Evolutionary conservation across 2,113 vertebrate genomes (phyloP), one percentile per base, ranked within the genome.

Genomic region (Cichladusa arquata): DNA sequence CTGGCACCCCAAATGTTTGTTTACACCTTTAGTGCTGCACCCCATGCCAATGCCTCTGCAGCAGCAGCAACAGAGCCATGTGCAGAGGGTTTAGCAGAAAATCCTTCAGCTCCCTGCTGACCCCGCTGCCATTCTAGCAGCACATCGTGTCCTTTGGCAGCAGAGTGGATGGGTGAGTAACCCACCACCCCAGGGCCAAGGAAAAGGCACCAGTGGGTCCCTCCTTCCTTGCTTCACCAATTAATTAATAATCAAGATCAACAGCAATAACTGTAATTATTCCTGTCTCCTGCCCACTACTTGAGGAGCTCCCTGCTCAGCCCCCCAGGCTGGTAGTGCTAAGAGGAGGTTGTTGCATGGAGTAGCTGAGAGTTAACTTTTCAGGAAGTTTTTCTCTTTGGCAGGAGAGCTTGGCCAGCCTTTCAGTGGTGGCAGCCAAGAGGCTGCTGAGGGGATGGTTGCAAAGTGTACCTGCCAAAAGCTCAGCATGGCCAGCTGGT

Each of bases 351-450:
- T 95, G 66, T 45, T 66, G 40, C 3, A 0, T 56, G 54, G 54
- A 88, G 73, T 92, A 96, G 40, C 48, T 2, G 7, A 72, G 36
- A 88, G 92, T 97, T 97, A 96, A 97, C 87, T 97, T 94, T 95
- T 88, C 3, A 38, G 96, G 81, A 93, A 96, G 91, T 7, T 19
- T 51, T 81, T 53, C 81, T 61, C 51, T 70, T 96, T 93, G 84
- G 73, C 40, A 71, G 88, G 90, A 96, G 84, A 70, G 45, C 47
- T 94, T 93, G 83, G 78, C 54, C 78, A 87, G 90, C 85, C 92
- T 51, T 91, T 79, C 15, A 5, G 60, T 79, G 58, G n/a, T 78
- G 83, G 85, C 74, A 95, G 95, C 93, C 96, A 95, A 90, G 70
- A 86, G n/a, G 79, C 82, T 60, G 58, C 91, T 85, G 38, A 4